Evolutionary conservation across 2,888 invertebrate species (phyloP).

Genomic region (Capitulum mitella): DNA sequence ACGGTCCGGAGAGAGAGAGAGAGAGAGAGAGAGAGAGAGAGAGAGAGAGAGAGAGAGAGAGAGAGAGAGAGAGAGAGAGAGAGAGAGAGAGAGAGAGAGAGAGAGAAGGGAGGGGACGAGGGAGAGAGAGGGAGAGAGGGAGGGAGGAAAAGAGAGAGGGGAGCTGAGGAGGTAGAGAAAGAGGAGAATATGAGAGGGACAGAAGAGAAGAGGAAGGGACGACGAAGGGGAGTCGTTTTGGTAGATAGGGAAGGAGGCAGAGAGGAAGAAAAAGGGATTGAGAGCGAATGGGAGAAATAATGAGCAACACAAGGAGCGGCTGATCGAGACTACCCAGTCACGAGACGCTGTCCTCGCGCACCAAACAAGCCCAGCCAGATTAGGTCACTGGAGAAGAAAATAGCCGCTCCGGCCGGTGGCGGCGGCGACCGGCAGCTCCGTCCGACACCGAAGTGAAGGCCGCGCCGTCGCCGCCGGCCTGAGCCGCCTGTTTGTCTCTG

Average conservation of each 20-base stretch:
- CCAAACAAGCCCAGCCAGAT: too few relatives aligned
- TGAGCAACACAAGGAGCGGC: neutral
- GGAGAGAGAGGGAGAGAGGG: conserved; percentile 19
- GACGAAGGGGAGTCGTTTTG: too few relatives aligned
- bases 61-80: conserved; percentile 23
- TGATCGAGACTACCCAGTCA: too few relatives aligned
- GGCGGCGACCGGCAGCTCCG: too few relatives aligned
- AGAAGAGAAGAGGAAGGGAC: neutral
- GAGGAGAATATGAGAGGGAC: neutral
- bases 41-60: neutral
- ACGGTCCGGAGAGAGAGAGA: neutral
- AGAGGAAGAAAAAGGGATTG: neutral
- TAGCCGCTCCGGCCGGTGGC: too few relatives aligned
- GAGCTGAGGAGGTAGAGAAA: neutral
- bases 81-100: conserved; percentile 29
- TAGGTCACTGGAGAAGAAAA: too few relatives aligned
- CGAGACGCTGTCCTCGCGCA: too few relatives aligned
- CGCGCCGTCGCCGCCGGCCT: too few relatives aligned
- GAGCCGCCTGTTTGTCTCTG: too few relatives aligned
- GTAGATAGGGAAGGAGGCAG: neutral
- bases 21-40: neutral
- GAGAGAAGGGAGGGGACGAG: conserved; percentile 17
- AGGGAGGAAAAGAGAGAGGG: neutral
- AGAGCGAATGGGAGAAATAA: neutral
- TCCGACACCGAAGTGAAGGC: too few relatives aligned